Evolutionary conservation across 2,797 vertebrate species (phyloP), one percentile per base, ranked within the genome.

Genomic region (Ptychobarbus kaznakovi): DNA sequence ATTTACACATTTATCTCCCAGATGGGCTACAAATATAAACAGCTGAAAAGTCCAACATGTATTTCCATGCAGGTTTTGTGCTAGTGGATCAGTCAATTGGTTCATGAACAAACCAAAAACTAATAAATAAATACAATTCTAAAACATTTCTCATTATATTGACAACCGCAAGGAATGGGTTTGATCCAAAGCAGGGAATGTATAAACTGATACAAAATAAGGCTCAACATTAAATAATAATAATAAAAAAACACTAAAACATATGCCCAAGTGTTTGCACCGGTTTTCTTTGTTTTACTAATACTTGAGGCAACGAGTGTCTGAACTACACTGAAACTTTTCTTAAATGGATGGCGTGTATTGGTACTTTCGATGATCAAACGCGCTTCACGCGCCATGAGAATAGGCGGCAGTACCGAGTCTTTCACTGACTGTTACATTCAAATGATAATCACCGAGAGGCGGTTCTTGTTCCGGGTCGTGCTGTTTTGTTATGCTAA

Each of bases 391-490:
- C 75, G 32, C 84, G 22, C 69, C 77, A 1, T n/a, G 56, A 80
- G 16, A 53, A 63, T 42, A 85, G 84, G 84, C 53, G 84, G 84
- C 77, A 80, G 77, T 66, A 80, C 12, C 6, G 84, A 80, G 84
- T 63, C 76, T 13, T 46, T 73, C 51, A 12, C 13, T 58, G 42
- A 22, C 40, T 40, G 25, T 22, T 3, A 32, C 32, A 63, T 85
- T 85, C 69, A 73, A 28, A 85, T 80, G 77, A 51, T 80, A 85
- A 85, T 53, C 49, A 4, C 2, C 20, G 63, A 74, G 20, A 16
- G 13, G n/a, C 15, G 0, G 6, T 61, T 82, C 85, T 82, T 25
- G 32, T 86, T 86, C 85, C 85, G 85, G 85, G 80, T 86, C 42
- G 44, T 69, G 15, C 4, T 42, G 70, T 51, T 66, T 77, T 81